Conservation (phyloP, 1,140 invertebrate genomes). For the Drosophila carrolli region DNA sequence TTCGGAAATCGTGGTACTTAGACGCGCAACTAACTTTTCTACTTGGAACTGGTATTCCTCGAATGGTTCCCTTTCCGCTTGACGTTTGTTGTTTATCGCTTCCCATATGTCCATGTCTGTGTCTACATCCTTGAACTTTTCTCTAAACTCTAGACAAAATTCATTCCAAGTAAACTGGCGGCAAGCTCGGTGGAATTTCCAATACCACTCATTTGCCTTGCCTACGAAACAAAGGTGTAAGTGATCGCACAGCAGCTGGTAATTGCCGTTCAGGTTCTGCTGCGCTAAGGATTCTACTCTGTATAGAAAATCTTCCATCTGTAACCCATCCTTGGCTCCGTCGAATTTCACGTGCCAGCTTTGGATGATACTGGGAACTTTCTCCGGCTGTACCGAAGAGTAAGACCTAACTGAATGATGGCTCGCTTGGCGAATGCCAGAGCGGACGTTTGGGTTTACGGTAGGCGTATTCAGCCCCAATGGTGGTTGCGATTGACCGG, state of each 20-base stretch:
- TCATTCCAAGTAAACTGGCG: background rate
- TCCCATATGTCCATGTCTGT: constrained; percentile 9
- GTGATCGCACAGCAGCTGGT: background rate
- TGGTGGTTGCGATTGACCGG: too few relatives aligned
- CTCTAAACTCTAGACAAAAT: background rate
- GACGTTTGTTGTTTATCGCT: constrained; percentile 1
- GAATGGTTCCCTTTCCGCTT: background rate
- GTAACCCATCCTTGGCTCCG: background rate
- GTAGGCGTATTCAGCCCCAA: too few relatives aligned
- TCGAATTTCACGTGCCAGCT: background rate
- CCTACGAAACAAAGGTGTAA: background rate
- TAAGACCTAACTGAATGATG: too few relatives aligned
- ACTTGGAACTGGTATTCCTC: constrained; percentile 8
- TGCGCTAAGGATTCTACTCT: background rate
- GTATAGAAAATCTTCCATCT: background rate
- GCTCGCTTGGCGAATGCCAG: too few relatives aligned
- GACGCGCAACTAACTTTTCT: background rate
- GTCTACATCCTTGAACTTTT: background rate
- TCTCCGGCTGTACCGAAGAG: too few relatives aligned
- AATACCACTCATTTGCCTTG: background rate
- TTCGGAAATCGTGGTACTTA: constrained; percentile 1
- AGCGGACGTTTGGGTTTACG: too few relatives aligned
- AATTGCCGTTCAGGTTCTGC: background rate
- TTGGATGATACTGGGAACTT: background rate
- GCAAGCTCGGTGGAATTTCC: background rate